Percentiles rank a stretch among this genome's conserved stretches.
These are phyloP conservation scores for Stigmatopora argus DNA, from an alignment of 2,113 vertebrate species.

Conservation along the genomic window DNA sequence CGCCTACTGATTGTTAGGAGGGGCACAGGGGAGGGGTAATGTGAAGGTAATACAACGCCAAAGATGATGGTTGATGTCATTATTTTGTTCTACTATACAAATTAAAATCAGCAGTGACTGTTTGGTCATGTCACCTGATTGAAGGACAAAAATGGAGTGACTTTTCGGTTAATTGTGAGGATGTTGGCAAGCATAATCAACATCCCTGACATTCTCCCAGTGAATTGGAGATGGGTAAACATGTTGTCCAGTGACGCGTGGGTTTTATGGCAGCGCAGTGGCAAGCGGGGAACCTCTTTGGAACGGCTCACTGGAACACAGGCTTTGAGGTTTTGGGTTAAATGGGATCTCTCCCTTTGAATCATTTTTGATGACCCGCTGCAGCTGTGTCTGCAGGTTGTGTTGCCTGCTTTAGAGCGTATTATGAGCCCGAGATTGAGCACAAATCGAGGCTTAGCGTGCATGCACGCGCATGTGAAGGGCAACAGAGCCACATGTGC, in stretches of 20 bases:
- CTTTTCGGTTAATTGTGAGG: slow-evolving; percentile 42
- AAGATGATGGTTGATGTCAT: slow-evolving; percentile 58
- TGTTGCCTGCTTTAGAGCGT: slow-evolving; percentile 61
- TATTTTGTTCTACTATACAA: slow-evolving; percentile 45
- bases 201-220: not conserved
- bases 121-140: slow-evolving; percentile 4
- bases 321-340: slow-evolving; percentile 67
- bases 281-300: slow-evolving; percentile 41
- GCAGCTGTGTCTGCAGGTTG: slow-evolving; percentile 72
- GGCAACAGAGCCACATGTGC: slow-evolving; percentile 23
- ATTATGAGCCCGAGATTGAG: slow-evolving; percentile 63
- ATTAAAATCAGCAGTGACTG: slow-evolving; percentile 43
- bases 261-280: slow-evolving; percentile 53
- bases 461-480: slow-evolving; percentile 1
- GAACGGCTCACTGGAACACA: slow-evolving; percentile 60
- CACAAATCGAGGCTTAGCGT: slow-evolving; percentile 53
- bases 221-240: slow-evolving; percentile 26
- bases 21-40: slow-evolving; percentile 53
- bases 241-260: slow-evolving; percentile 37
- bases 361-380: slow-evolving; percentile 67
- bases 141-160: slow-evolving; percentile 40
- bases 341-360: slow-evolving; percentile 71
- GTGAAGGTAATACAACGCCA: slow-evolving; percentile 48
- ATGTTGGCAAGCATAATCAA: not conserved
- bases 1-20: slow-evolving; percentile 52